A percentile compares a stretch with the other conserved stretches of the same genome.
Evolutionary conservation across 2,797 vertebrate genomes (phyloP).

Genomic region (Rhinatrema bivittatum): DNA sequence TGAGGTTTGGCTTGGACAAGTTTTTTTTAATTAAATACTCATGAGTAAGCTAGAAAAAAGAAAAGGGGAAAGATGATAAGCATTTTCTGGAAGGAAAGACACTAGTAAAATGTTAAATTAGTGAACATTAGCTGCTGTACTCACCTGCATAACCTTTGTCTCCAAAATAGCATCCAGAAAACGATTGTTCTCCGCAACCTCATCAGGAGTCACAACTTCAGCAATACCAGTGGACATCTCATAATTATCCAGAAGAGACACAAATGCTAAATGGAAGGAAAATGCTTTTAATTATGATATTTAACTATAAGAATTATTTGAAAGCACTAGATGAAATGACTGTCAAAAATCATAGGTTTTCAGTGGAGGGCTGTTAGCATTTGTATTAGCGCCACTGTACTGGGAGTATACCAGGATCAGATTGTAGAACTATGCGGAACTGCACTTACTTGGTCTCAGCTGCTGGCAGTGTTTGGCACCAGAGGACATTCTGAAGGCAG

Average conservation of each 20-base stretch:
- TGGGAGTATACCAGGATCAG: no score
- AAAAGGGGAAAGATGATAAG: neutral
- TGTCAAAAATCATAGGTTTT: no score
- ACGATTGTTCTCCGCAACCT: slow-evolving; percentile 58
- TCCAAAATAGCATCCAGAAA: slow-evolving; percentile 73
- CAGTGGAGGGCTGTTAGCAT: no score
- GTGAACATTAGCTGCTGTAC: neutral
- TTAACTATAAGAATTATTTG: neutral
- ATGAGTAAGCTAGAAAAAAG: slow-evolving; percentile 60
- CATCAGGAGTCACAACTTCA: slow-evolving; percentile 67
- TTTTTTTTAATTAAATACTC: slow-evolving; percentile 66
- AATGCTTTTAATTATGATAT: neutral
- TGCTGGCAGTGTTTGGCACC: no score
- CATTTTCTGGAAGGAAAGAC: neutral
- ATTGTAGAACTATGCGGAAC: no score
- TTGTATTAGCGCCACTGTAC: no score
- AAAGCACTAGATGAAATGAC: no score
- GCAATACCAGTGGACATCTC: slow-evolving; percentile 64
- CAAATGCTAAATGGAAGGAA: slow-evolving; percentile 48
- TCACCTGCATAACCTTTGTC: slow-evolving; percentile 76
- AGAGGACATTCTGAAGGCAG: no score
- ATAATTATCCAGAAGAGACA: slow-evolving; percentile 77
- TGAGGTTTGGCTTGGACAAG: slow-evolving; percentile 44
- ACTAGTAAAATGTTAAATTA: neutral
- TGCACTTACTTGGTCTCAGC: no score